Percentiles rank a stretch among this genome's conserved stretches.
phyloP scores from a whole-genome alignment of 2,797 vertebrate species.

The Poecilia picta region DNA sequence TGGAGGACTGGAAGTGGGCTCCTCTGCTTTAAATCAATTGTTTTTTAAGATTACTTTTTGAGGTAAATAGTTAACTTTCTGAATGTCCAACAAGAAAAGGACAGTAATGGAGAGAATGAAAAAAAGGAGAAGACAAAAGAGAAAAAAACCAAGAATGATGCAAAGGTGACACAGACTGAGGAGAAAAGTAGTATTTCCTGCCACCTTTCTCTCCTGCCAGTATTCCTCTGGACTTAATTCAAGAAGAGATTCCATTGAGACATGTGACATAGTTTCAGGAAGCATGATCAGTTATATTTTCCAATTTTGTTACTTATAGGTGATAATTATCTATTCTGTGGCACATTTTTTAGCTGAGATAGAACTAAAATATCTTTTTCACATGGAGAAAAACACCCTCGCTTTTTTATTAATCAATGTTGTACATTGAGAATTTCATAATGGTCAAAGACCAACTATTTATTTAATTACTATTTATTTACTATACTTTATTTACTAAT shows the following conservation, averaged over 20 bases:
- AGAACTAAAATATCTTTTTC: too few species aligned
- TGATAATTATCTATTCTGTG: not conserved
- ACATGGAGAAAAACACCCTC: not conserved
- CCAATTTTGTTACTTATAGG: not conserved
- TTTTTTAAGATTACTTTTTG: not conserved
- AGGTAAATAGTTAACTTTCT: not conserved
- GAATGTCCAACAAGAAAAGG: slow-evolving; percentile 61
- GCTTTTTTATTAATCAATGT: not conserved
- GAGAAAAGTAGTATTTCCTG: slow-evolving; percentile 33
- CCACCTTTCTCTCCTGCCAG: not conserved
- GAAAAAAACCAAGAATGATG: slow-evolving; percentile 35
- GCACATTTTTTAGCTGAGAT: not conserved
- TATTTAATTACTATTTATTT: too few species aligned
- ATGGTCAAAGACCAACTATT: too few species aligned
- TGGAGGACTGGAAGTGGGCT: too few species aligned
- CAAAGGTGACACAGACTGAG: slow-evolving; percentile 51
- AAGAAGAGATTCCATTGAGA: not conserved
- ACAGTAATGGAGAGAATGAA: slow-evolving; percentile 78
- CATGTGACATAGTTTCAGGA: not conserved
- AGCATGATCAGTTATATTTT: not conserved
- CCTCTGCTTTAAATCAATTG: not conserved
- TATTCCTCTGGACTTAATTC: not conserved
- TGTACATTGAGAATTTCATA: not conserved
- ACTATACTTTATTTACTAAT: too few species aligned
- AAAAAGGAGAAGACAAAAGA: slow-evolving; percentile 55